Conservation (phyloP, 1,140 invertebrate species). For the Lasaia peninsularis region DNA sequence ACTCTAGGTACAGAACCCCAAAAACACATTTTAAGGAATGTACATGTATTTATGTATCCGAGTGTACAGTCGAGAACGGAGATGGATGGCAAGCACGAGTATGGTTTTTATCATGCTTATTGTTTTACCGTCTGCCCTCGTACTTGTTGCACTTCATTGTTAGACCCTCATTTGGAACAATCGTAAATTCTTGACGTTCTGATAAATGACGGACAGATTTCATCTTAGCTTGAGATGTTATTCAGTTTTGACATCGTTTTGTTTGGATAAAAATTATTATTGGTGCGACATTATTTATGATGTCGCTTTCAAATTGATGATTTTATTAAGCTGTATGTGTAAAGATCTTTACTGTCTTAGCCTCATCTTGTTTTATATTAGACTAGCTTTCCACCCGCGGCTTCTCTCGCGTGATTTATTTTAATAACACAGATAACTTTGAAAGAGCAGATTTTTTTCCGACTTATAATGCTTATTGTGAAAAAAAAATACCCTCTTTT, state of each 20-base stretch:
- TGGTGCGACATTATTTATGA: background rate
- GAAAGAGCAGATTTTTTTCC: too few relatives aligned
- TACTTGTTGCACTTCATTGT: slow-evolving; percentile 21
- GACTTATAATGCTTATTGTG: too few relatives aligned
- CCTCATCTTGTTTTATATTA: too few relatives aligned
- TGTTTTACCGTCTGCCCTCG: slow-evolving; percentile 16
- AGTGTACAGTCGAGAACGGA: background rate
- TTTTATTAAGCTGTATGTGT: slow-evolving; percentile 1
- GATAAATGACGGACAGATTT: slow-evolving; percentile 1
- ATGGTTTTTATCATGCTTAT: slow-evolving; percentile 14
- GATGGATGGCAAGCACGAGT: background rate
- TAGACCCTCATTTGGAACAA: slow-evolving; percentile 21
- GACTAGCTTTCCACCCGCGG: too few relatives aligned
- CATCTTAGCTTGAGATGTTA: background rate
- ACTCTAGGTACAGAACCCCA: background rate
- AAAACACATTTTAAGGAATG: background rate
- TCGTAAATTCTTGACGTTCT: slow-evolving; percentile 20
- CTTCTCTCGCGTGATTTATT: too few relatives aligned
- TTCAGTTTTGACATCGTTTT: slow-evolving; percentile 1
- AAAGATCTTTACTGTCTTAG: too few relatives aligned
- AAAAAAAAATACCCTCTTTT: too few relatives aligned
- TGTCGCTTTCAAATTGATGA: background rate
- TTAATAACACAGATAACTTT: too few relatives aligned
- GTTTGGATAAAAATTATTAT: background rate
- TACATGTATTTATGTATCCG: too few relatives aligned